Base-by-base conservation (phyloP, 2,113 vertebrate genomes). In the Aleadryas rufinucha region DNA sequence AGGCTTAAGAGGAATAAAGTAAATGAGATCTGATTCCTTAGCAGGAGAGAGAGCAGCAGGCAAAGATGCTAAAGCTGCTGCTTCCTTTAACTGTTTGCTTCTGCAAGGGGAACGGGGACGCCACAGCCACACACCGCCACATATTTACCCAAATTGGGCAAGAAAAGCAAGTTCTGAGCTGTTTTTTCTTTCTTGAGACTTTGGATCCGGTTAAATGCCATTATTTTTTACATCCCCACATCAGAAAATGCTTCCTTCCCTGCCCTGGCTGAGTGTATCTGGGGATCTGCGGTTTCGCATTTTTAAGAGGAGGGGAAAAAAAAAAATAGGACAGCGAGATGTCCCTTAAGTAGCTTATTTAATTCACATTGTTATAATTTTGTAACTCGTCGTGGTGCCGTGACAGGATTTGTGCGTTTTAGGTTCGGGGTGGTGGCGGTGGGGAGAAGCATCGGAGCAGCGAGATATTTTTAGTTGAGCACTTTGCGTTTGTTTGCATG, bases 1-100 rank as follows among this genome's bases (percentile, higher is more conserved):
- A 84, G 77, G 94, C 93, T 97, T 94, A 90, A 92, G 91, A 96
- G 85, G 88, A 59, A 95, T 96, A 91, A 97, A 98, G 97, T 97
- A 80, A 93, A 94, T 30, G 72, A 84, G 96, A 87, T 91, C 82
- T 66, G 81, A 74, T 96, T 92, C 92, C 84, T 83, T 65, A 93
- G 84, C 88, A 56, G 90, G 63, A 35, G 93, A 86, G 83, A 87
- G 91, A 96, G 96, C 94, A 96, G 92, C 96, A 91, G 95, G 95
- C 88, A 72, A 96, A 82, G 92, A 97, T 85, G 97, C 85, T 87
- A 39, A 66, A 91, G 87, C 86, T 72, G 89, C 89, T 53, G 60
- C 82, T 86, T 82, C n/a, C 90, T 61, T 95, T 94, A 92, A 96
- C 93, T 95, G 35, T 94, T 97, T 92, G 97, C 89, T 94, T 92